phyloP scores from a whole-genome alignment of 2,888 invertebrate genomes.

The Bellardia pandia region DNA sequence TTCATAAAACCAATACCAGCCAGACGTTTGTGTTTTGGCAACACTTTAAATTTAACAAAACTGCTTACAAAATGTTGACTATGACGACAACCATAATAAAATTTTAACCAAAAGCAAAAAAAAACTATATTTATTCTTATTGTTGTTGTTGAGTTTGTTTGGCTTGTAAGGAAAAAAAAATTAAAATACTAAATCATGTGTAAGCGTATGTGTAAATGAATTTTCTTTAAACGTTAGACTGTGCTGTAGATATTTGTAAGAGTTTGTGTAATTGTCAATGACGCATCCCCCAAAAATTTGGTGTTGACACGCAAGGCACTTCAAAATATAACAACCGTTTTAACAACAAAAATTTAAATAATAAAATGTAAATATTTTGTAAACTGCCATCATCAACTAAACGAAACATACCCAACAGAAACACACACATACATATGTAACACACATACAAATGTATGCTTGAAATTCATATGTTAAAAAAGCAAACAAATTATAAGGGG shows the following conservation, averaged over 20 bases:
- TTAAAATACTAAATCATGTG: not conserved
- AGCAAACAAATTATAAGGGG: not conserved
- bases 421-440: not conserved
- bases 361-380: constrained; percentile 80
- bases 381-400: constrained; percentile 74
- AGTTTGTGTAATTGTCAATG: constrained; percentile 17
- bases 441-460: not conserved
- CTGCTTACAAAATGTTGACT: constrained; percentile 30
- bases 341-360: constrained; percentile 35
- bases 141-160: constrained; percentile 23
- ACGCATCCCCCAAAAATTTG: constrained; percentile 77
- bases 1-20: not conserved
- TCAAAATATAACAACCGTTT: constrained; percentile 71
- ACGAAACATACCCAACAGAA: constrained; percentile 44
- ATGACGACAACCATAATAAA: constrained; percentile 44
- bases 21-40: constrained; percentile 39
- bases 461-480: not conserved
- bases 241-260: not conserved
- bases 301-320: constrained; percentile 83
- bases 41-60: constrained; percentile 49
- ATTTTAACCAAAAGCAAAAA: not conserved
- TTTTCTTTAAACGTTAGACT: not conserved
- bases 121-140: not conserved
- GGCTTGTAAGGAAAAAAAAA: not conserved
- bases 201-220: constrained; percentile 38